These are phyloP conservation scores for Chironomus riparius DNA, from an alignment of 2,888 invertebrate genomes.

Conservation along the genomic window DNA sequence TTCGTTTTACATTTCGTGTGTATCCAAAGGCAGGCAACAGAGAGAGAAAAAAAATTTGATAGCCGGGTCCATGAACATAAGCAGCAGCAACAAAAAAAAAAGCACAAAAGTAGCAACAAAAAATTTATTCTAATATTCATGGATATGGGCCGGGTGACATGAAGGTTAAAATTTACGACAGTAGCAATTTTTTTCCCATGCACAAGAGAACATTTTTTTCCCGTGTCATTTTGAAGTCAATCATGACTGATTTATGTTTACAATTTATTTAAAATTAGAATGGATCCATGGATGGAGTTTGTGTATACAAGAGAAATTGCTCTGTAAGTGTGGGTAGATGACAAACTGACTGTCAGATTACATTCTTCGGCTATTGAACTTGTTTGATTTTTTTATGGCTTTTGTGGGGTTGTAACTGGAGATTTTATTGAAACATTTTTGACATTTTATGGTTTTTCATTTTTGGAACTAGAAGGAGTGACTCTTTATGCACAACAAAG, in stretches of 20 bases:
- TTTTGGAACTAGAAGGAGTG: too few species aligned
- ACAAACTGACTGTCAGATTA: neutral
- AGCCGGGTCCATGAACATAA: too few species aligned
- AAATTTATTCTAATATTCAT: too few species aligned
- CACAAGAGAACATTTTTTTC: neutral
- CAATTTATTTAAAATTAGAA: conserved; percentile 20
- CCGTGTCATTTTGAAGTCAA: conserved; percentile 11
- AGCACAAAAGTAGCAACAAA: too few species aligned
- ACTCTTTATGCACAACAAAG: too few species aligned
- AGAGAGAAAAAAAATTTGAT: conserved; percentile 8
- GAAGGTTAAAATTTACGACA: conserved; percentile 4
- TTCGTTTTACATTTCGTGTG: neutral
- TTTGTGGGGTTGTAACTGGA: too few species aligned
- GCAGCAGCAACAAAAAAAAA: too few species aligned
- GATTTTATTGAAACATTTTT: too few species aligned
- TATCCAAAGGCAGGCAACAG: neutral
- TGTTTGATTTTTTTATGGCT: too few species aligned
- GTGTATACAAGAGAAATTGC: neutral
- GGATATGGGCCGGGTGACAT: neutral
- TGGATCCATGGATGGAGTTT: too few species aligned
- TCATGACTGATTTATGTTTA: conserved; percentile 23
- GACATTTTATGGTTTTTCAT: too few species aligned
- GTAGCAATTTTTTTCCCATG: conserved; percentile 2
- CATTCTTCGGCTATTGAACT: too few species aligned
- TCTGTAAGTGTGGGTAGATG: neutral